Conservation (phyloP, 2,113 vertebrate species). For the Lipophrys pholis region DNA sequence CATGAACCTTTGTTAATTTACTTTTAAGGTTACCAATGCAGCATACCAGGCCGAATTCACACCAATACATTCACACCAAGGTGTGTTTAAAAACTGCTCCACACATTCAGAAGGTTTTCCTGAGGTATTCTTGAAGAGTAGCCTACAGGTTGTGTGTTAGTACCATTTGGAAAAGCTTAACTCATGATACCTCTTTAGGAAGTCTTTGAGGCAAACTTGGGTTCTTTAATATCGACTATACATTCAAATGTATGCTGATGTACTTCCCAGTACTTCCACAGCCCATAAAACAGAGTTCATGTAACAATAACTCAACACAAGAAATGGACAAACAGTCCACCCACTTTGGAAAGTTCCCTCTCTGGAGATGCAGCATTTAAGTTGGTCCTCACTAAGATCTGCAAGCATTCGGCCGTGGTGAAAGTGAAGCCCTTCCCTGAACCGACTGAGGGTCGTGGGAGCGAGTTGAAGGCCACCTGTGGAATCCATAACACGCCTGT, state of each 20-base stretch:
- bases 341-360: neutral
- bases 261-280: neutral
- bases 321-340: neutral
- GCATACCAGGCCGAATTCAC: too few relatives aligned
- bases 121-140: too few relatives aligned
- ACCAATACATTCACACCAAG: too few relatives aligned
- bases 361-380: neutral
- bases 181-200: neutral
- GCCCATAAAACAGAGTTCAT: too few relatives aligned
- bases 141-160: too few relatives aligned
- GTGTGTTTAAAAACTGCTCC: too few relatives aligned
- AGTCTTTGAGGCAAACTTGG: neutral
- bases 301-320: neutral
- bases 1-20: too few relatives aligned
- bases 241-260: neutral
- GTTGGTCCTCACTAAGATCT: neutral
- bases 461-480: conserved; percentile 51
- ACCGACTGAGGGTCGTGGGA: conserved; percentile 44
- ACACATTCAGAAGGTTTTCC: too few relatives aligned
- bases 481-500: conserved; percentile 68
- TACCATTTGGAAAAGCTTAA: too few relatives aligned
- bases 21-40: too few relatives aligned
- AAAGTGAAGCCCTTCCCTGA: conserved; percentile 27
- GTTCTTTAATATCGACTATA: neutral
- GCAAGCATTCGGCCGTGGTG: neutral